Conservation (phyloP, 2,797 vertebrate genomes). For the Gobio occitaniae region DNA sequence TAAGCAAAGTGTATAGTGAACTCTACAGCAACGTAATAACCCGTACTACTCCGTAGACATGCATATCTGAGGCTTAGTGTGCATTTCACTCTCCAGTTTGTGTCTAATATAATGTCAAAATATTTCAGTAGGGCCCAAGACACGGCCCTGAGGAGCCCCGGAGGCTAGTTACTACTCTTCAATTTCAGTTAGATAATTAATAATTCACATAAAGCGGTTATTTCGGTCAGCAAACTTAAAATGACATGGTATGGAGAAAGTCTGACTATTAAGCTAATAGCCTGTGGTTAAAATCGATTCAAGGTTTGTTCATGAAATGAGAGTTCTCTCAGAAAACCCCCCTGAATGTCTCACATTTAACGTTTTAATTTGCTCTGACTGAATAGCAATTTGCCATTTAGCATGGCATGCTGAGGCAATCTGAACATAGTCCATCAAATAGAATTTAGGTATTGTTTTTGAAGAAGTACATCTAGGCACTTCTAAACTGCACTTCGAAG, state of each 20-base stretch:
- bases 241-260: not conserved
- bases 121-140: not conserved
- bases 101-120: not conserved
- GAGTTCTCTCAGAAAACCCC: not conserved
- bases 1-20: not conserved
- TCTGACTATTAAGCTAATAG: constrained; percentile 25
- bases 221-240: not conserved
- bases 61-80: not conserved
- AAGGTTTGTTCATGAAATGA: not conserved
- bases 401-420: not conserved
- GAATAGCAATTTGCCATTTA: not conserved
- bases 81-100: not conserved
- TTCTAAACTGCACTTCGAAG: not conserved
- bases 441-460: not conserved
- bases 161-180: not conserved
- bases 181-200: constrained; percentile 14
- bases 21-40: not conserved
- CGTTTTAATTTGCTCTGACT: constrained; percentile 19
- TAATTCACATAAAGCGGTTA: not conserved
- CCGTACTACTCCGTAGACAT: not conserved
- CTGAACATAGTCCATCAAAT: not conserved
- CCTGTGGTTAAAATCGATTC: not conserved
- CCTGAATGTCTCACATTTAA: not conserved
- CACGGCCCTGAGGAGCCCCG: not conserved
- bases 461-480: not conserved